Base-by-base conservation (phyloP, 1,140 invertebrate genomes). In the Caenorhabditis latens region DNA sequence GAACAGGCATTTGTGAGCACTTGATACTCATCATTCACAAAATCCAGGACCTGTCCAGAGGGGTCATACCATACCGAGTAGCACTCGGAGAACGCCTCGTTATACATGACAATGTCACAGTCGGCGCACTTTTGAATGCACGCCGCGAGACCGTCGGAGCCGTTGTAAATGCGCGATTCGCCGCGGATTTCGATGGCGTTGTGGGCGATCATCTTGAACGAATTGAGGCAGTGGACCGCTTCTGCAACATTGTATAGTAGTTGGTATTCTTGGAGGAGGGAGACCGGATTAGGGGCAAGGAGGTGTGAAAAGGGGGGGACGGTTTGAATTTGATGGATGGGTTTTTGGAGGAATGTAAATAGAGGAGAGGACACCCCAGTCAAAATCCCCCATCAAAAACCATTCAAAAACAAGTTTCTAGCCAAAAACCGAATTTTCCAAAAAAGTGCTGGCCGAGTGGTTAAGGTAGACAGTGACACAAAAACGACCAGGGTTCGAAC, bases 11-110 rank as follows among this genome's bases (percentile, higher is more conserved):
- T 61, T 0, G 83, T 84, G 9, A 84, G 58, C 0, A 84, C 55
- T 46, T 84, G 83, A 84, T 84, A 84, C 42, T 84, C 83, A n/a
- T 84, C 83, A 24, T 84, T 84, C 6, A 84, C 83, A 84, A 84
- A 84, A 84, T 84, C 83, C 4, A 84, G 53, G 5, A 65, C 53
- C 48, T 84, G 83, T 42, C 83, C 83, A 14, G 83, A 43, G 5
- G 83, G 58, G 61, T 84, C 83, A 43, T 61, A 58, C 83, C 58
- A 65, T 9, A 84, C 83, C 6, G 58, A 43, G 55, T 61, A 84
- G 24, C 83, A 84, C 14, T 84, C 83, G 21, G 83, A 61, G 19
- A 61, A 84, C 43, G 19, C 40, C 14, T 84, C 83, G 21, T 84
- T 84, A 43, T 40, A 84, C 58, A 84, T 55, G 16, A 84, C 83